phyloP scores from a whole-genome alignment of 2,113 vertebrate genomes.

The Orthochromis malagaraziensis region DNA sequence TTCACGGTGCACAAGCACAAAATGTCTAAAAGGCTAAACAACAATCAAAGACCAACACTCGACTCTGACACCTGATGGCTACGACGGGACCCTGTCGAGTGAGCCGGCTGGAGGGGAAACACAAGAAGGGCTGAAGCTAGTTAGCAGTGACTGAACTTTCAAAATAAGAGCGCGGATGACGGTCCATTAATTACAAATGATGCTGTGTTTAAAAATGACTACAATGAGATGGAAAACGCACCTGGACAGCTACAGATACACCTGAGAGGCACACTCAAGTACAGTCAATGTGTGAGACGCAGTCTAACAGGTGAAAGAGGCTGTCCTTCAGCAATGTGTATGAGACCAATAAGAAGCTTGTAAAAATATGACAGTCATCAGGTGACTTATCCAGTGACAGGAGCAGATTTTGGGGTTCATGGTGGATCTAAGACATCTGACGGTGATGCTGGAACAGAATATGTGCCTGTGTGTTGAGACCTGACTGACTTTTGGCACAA shows the following conservation, averaged over 20 bases:
- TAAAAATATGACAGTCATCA: accelerated
- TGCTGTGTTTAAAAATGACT: background rate
- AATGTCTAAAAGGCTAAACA: background rate
- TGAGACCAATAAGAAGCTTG: background rate
- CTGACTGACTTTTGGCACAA: background rate
- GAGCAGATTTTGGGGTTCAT: background rate
- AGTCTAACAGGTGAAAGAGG: background rate
- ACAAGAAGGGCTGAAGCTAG: background rate
- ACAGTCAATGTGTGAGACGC: background rate
- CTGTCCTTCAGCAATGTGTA: background rate
- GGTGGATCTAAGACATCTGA: background rate
- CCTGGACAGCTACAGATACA: background rate
- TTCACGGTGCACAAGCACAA: background rate
- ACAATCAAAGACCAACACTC: background rate
- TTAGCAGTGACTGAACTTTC: background rate
- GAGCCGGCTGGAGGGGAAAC: background rate
- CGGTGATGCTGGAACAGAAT: background rate
- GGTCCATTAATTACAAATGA: background rate
- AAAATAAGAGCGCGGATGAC: accelerated
- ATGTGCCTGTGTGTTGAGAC: background rate
- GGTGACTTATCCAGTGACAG: background rate
- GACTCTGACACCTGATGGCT: background rate
- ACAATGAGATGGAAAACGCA: background rate
- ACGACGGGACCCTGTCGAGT: accelerated
- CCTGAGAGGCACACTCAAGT: background rate